phyloP scores from a whole-genome alignment of 2,888 invertebrate species.

The Napeogenes sylphis region DNA sequence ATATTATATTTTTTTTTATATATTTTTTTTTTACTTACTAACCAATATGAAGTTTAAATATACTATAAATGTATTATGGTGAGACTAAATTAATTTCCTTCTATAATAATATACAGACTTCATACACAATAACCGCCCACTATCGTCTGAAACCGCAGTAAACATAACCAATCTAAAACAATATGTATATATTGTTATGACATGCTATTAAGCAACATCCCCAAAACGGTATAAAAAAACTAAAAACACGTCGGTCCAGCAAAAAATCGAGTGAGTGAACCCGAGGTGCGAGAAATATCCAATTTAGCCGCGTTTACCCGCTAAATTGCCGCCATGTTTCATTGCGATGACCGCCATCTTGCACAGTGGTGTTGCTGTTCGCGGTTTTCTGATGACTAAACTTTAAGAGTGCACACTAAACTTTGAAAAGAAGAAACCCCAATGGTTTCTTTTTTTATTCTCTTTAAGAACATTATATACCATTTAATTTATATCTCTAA shows the following conservation, averaged over 20 bases:
- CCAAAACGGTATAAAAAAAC: constrained; percentile 18
- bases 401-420: not conserved
- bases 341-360: constrained; percentile 60
- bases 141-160: not conserved
- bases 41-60: no score
- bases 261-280: constrained; percentile 46
- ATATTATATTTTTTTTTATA: no score
- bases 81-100: no score
- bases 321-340: constrained; percentile 73
- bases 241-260: constrained; percentile 42
- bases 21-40: no score
- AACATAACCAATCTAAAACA: constrained; percentile 18
- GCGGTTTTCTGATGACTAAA: constrained; percentile 12
- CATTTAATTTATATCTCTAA: no score
- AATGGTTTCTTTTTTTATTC: not conserved
- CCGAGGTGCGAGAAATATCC: constrained; percentile 70
- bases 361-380: constrained; percentile 29
- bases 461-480: no score
- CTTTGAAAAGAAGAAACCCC: no score
- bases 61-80: no score
- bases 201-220: constrained; percentile 17
- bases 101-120: no score
- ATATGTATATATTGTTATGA: constrained; percentile 16
- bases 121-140: not conserved
- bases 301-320: constrained; percentile 71